Percentiles rank a stretch among this genome's conserved stretches.
Evolutionary conservation across 2,113 vertebrate genomes (phyloP).

Genomic region (Parotia lawesii): DNA sequence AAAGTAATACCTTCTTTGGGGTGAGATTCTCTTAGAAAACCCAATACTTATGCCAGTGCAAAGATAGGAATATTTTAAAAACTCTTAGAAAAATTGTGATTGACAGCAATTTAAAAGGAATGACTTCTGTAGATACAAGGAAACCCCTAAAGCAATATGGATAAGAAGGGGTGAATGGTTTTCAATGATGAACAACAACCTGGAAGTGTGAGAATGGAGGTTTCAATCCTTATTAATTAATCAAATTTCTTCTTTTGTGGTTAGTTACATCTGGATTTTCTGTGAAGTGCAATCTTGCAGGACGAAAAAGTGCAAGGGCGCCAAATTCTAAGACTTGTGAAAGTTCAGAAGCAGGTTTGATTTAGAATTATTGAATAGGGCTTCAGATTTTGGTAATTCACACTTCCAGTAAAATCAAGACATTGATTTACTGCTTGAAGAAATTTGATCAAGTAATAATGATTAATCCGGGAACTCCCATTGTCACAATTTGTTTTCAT

Average conservation of each 20-base stretch:
- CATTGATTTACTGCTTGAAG: neutral
- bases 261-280: constrained; percentile 49
- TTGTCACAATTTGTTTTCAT: constrained; percentile 63
- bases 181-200: constrained; percentile 61
- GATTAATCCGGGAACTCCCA: constrained; percentile 66
- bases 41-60: constrained; percentile 74
- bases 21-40: constrained; percentile 71
- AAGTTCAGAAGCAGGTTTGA: neutral
- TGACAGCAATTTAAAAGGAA: constrained; percentile 68
- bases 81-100: constrained; percentile 62
- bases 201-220: constrained; percentile 67
- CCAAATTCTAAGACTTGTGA: neutral
- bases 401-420: constrained; percentile 8
- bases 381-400: neutral
- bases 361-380: neutral
- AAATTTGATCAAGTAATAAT: constrained; percentile 71
- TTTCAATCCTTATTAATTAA: constrained; percentile 67
- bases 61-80: constrained; percentile 69
- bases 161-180: constrained; percentile 65
- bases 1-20: constrained; percentile 77
- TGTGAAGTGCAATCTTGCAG: constrained; percentile 36
- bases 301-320: neutral
- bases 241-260: constrained; percentile 68
- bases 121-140: constrained; percentile 64
- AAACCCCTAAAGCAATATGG: constrained; percentile 70